These are phyloP conservation scores for Dioctria linearis DNA, from an alignment of 2,888 invertebrate species.

Conservation along the genomic window DNA sequence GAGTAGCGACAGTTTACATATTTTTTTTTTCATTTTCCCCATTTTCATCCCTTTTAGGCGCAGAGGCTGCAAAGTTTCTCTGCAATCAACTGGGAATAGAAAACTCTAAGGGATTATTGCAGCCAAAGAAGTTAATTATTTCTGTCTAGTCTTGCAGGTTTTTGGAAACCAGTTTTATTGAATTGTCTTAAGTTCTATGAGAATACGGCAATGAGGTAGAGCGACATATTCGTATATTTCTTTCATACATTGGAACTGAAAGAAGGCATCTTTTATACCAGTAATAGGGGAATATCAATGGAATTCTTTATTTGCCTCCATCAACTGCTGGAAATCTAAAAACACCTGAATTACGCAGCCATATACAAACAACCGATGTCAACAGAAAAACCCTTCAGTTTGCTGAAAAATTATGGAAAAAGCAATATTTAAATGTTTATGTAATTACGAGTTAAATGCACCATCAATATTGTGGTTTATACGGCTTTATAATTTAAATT, in stretches of 20 bases:
- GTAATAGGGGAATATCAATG: too few species aligned
- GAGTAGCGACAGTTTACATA: constrained; percentile 55
- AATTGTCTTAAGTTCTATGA: not conserved
- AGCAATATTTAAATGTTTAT: not conserved
- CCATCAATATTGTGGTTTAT: not conserved
- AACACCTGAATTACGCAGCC: not conserved
- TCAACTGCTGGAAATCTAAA: not conserved
- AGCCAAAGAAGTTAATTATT: constrained; percentile 47
- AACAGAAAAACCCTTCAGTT: not conserved
- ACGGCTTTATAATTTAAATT: not conserved
- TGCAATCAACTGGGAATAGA: constrained; percentile 57
- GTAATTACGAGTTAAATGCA: not conserved
- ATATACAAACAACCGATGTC: not conserved
- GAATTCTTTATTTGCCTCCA: too few species aligned
- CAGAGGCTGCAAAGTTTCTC: constrained; percentile 52
- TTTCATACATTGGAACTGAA: too few species aligned
- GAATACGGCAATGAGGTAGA: not conserved
- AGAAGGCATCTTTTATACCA: too few species aligned
- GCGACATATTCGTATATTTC: too few species aligned
- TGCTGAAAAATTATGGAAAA: not conserved
- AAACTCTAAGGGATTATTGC: constrained; percentile 17
- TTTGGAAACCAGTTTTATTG: constrained; percentile 12
- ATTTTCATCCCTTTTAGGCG: constrained; percentile 50
- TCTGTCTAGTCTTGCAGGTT: constrained; percentile 37
- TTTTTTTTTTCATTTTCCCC: constrained; percentile 48